phyloP scores from a whole-genome alignment of 92 coral and sea anemone species.

The Pocillopora meandrina region DNA sequence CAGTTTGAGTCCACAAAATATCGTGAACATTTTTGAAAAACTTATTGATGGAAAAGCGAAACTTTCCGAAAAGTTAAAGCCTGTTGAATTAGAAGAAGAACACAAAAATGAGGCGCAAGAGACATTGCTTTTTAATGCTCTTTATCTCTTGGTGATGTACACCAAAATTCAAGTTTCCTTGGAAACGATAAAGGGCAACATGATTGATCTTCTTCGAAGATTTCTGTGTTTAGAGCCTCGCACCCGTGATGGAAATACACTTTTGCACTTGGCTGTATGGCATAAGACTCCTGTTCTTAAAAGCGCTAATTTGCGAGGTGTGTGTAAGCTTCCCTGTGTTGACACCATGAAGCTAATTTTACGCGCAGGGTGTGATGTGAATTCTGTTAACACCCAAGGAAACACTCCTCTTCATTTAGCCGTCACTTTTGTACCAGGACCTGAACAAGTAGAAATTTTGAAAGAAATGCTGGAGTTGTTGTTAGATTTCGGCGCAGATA shows the following conservation, averaged over 20 bases:
- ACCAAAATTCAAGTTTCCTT: conserved; percentile 39
- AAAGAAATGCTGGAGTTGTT: conserved; percentile 50
- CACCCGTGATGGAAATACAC: conserved; percentile 51
- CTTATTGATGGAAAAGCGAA: conserved; percentile 49
- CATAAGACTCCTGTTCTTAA: conserved; percentile 54
- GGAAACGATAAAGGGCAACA: conserved; percentile 10
- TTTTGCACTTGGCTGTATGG: conserved; percentile 68
- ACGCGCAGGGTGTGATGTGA: conserved; percentile 51
- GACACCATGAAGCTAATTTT: conserved; percentile 53
- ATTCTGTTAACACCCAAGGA: conserved; percentile 58
- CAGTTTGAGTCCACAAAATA: conserved; percentile 38
- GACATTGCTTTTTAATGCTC: conserved; percentile 47
- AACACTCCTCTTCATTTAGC: conserved; percentile 65
- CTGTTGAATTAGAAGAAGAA: background rate
- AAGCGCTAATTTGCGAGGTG: conserved; percentile 53
- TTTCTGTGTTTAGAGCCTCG: conserved; percentile 66
- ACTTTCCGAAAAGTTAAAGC: background rate
- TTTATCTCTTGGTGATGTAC: conserved; percentile 58
- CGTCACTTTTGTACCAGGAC: conserved; percentile 44
- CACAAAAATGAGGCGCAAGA: conserved; percentile 44
- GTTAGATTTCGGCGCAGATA: conserved; percentile 50
- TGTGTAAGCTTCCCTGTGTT: conserved; percentile 57
- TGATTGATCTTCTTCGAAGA: conserved; percentile 31
- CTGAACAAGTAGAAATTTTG: conserved; percentile 14
- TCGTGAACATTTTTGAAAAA: conserved; percentile 48